phyloP scores from a whole-genome alignment of 2,888 invertebrate species.

The Keiferia lycopersicella region DNA sequence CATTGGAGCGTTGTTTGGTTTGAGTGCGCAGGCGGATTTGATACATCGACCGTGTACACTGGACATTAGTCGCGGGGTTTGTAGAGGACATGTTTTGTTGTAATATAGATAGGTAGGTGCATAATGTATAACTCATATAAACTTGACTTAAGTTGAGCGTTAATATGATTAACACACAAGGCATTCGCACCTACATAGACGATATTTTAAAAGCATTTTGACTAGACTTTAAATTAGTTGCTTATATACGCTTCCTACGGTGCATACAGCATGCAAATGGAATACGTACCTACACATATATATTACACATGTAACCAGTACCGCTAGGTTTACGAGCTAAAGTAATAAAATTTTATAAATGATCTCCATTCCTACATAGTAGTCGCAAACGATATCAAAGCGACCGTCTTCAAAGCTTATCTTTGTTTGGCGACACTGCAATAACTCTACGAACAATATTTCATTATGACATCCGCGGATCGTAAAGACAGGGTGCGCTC shows the following conservation, averaged over 20 bases:
- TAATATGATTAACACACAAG: too few species aligned
- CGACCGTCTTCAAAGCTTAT: constrained; percentile 14
- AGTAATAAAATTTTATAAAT: constrained; percentile 7
- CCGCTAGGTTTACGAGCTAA: background rate
- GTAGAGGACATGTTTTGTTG: background rate
- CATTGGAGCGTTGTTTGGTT: constrained; percentile 20
- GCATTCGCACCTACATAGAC: too few species aligned
- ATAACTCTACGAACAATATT: constrained; percentile 19
- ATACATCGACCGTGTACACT: background rate
- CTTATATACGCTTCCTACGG: background rate
- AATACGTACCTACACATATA: background rate
- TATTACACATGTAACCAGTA: background rate
- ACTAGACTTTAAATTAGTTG: background rate
- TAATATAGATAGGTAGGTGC: too few species aligned
- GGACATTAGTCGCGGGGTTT: background rate
- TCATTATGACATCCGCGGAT: constrained; percentile 13
- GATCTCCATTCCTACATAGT: constrained; percentile 6
- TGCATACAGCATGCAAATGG: background rate
- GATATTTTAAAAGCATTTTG: too few species aligned
- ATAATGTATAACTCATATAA: too few species aligned
- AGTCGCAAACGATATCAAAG: constrained; percentile 11
- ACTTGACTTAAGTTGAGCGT: too few species aligned
- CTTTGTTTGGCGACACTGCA: constrained; percentile 16
- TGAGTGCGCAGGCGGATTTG: constrained; percentile 1
- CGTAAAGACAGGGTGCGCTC: constrained; percentile 38